Evolutionary conservation across 2,888 invertebrate species (phyloP).

Genomic region (Salpingus planirostris): DNA sequence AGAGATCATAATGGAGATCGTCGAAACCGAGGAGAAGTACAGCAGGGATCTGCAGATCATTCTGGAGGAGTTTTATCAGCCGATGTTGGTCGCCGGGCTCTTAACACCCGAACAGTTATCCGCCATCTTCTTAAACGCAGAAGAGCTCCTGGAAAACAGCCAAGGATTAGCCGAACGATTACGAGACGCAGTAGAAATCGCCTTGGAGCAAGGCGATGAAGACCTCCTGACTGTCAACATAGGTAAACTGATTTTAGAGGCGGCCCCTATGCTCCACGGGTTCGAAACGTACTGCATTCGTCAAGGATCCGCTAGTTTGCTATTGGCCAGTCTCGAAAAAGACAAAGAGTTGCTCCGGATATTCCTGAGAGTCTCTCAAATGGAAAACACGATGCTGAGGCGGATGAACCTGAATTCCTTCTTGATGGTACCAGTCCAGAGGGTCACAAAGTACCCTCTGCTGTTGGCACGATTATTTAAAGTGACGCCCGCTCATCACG

Average conservation of each 20-base stretch:
- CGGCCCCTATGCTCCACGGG: constrained; percentile 85
- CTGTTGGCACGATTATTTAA: constrained; percentile 83
- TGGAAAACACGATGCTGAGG: constrained; percentile 87
- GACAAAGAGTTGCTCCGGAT: constrained; percentile 90
- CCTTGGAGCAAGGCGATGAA: constrained; percentile 70
- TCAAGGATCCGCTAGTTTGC: constrained; percentile 80
- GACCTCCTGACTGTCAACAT: constrained; percentile 84
- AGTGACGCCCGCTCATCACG: constrained; percentile 76
- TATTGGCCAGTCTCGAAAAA: constrained; percentile 84
- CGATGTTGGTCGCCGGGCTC: constrained; percentile 87
- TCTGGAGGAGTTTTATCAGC: constrained; percentile 85
- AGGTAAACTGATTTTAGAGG: constrained; percentile 83
- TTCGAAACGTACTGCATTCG: constrained; percentile 93
- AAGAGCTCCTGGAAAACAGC: constrained; percentile 81
- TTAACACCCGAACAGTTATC: constrained; percentile 85
- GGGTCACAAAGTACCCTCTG: constrained; percentile 94
- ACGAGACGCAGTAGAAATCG: constrained; percentile 77
- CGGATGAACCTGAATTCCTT: constrained; percentile 97
- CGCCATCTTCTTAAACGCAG: constrained; percentile 87
- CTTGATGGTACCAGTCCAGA: constrained; percentile 94
- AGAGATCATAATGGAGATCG: constrained; percentile 90
- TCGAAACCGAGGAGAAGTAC: constrained; percentile 93
- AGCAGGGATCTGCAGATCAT: constrained; percentile 88
- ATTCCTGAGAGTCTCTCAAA: constrained; percentile 91
- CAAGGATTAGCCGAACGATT: constrained; percentile 78